phyloP scores from a whole-genome alignment of 1,140 invertebrate genomes.

The Drosophila ohnishii region DNA sequence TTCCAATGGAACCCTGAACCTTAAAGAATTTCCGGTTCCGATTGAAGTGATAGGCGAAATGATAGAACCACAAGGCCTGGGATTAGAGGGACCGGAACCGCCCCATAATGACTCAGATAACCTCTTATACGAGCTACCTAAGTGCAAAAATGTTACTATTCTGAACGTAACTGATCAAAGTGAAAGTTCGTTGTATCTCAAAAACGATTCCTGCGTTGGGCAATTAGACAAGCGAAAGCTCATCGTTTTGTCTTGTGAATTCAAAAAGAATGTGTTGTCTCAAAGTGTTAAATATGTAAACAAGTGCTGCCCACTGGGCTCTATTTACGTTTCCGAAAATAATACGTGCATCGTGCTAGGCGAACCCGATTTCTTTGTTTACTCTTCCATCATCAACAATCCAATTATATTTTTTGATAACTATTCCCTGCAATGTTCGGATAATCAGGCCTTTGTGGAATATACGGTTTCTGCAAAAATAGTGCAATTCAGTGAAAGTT shows the following conservation, averaged over 20 bases:
- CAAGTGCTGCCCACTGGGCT: constrained; percentile 42
- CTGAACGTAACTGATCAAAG: constrained; percentile 12
- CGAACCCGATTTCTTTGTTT: constrained; percentile 39
- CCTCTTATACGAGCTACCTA: constrained; percentile 10
- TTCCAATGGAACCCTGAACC: constrained; percentile 10
- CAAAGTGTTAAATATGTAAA: constrained; percentile 42
- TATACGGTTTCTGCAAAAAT: constrained; percentile 10
- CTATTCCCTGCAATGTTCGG: constrained; percentile 16
- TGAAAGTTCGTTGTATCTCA: constrained; percentile 15
- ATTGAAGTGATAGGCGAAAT: constrained; percentile 28
- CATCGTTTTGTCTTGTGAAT: constrained; percentile 31
- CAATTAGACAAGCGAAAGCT: constrained; percentile 20
- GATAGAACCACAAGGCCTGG: constrained; percentile 25
- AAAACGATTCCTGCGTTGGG: constrained; percentile 28
- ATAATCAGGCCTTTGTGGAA: constrained; percentile 19
- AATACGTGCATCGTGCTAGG: constrained; percentile 33
- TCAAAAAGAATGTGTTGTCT: constrained; percentile 42
- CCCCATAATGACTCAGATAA: constrained; percentile 20
- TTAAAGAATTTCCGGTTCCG: constrained; percentile 29
- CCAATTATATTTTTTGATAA: constrained; percentile 41
- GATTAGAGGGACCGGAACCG: constrained; percentile 15
- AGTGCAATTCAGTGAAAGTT: constrained; percentile 13
- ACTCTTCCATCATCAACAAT: constrained; percentile 34
- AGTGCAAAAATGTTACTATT: constrained; percentile 12
- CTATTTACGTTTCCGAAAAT: constrained; percentile 49